Evolutionary conservation across 2,888 invertebrate species (phyloP).

Genomic region (Pocota personata): DNA sequence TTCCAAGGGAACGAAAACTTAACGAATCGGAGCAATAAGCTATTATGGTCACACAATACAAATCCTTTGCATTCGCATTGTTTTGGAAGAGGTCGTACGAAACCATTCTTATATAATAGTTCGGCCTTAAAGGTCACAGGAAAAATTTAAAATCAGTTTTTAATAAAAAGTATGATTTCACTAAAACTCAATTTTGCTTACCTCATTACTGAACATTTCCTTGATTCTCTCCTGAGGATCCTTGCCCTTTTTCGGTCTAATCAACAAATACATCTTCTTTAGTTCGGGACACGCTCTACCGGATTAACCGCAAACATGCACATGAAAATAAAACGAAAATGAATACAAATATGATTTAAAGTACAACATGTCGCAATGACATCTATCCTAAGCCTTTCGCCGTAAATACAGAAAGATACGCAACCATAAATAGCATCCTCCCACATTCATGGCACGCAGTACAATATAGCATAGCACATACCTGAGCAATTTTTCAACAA

Average conservation of each 20-base stretch:
- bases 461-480: constrained; percentile 72
- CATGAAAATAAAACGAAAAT: constrained; percentile 50
- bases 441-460: constrained; percentile 25
- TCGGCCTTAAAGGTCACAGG: too few species aligned
- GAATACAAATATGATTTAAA: constrained; percentile 70
- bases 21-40: too few species aligned
- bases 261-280: constrained; percentile 90
- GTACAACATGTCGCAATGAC: constrained; percentile 63
- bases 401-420: constrained; percentile 84
- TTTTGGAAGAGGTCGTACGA: too few species aligned
- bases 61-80: too few species aligned
- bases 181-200: constrained; percentile 83
- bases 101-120: too few species aligned
- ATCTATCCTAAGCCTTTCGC: constrained; percentile 57
- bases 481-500: constrained; percentile 82
- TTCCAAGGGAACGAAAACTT: too few species aligned
- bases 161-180: background rate
- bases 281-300: constrained; percentile 89
- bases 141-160: too few species aligned
- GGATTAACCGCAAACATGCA: constrained; percentile 73
- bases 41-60: too few species aligned
- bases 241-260: constrained; percentile 93
- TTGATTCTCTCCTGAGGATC: constrained; percentile 89
- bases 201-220: constrained; percentile 91
- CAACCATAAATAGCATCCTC: constrained; percentile 80